Evolutionary conservation across 2,113 vertebrate species (phyloP), one percentile per base, ranked within the genome.

Genomic region (Holacanthus passer): DNA sequence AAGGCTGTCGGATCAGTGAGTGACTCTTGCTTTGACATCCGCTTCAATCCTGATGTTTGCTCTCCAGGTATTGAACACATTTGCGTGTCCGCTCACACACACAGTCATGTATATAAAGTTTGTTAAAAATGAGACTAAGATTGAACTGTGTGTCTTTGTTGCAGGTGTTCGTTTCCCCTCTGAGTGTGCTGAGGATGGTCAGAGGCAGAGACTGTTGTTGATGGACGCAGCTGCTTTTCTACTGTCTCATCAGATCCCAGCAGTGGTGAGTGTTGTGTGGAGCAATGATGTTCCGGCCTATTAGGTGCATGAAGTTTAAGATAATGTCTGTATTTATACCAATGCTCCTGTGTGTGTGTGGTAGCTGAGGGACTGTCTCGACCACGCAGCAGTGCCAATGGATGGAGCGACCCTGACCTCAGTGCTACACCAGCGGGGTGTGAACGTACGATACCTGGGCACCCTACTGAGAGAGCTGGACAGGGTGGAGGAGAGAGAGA

Each of bases 31-130:
- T 98, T 98, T 3, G 97, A 99, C 66, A 96, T 99, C 59, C 95
- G 96, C 79, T 99, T 99, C 93, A 99, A 99, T 88, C 97, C 97
- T 9, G 96, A 99, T 81, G 96, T 98, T 91, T 98, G 97, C 93
- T 97, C 95, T 5, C 95, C 97, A 94, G 97, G 98, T 97, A 93
- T 10, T 56, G 24, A 69, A 45, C 13, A 53, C 41, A 55, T 0
- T 10, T 24, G 0, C 14, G 5, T 19, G 9, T 29, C 20, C 55
- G 60, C 35, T 64, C 27, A 72, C 3, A 68, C 31, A 58, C 12
- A 39, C 13, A 22, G 35, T 41, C n/a, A 67, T n/a, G 5, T 22
- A 5, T 50, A 17, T 47, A 35, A 37, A 37, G 35, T 4, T 24
- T 17, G 22, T 0, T 4, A n/a, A 47, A 39, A 37, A 50, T 52